A percentile compares a stretch with the other conserved stretches of the same genome.
Conservation (phyloP, 2,888 invertebrate species). For the Calliopum simillimum region DNA sequence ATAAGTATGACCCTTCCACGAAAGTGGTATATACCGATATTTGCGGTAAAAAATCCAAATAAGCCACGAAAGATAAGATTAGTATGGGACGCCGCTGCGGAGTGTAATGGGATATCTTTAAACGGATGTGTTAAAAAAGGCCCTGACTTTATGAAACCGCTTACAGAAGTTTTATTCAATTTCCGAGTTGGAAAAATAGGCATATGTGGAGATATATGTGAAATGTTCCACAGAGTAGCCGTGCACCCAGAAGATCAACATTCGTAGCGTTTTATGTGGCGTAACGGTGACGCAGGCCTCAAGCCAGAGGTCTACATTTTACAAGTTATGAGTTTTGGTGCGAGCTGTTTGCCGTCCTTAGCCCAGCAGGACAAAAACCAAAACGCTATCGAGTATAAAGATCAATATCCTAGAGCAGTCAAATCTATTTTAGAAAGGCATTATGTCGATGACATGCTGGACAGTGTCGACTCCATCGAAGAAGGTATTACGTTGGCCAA, state of each 20-base stretch:
- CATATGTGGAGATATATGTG: constrained; percentile 51
- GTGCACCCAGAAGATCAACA: constrained; percentile 51
- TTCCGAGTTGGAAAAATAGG: constrained; percentile 58
- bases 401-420: constrained; percentile 40
- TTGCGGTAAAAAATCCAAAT: constrained; percentile 47
- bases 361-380: constrained; percentile 48
- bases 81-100: constrained; percentile 56
- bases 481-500: constrained; percentile 41
- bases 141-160: constrained; percentile 54
- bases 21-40: constrained; percentile 53
- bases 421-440: constrained; percentile 41
- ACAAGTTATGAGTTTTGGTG: constrained; percentile 49
- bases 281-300: constrained; percentile 34
- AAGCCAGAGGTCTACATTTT: constrained; percentile 44
- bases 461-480: constrained; percentile 46
- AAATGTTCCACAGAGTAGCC: constrained; percentile 52
- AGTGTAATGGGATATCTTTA: constrained; percentile 47
- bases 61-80: constrained; percentile 51
- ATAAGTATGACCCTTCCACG: constrained; percentile 3
- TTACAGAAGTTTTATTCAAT: constrained; percentile 58
- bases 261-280: constrained; percentile 56
- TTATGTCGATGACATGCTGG: constrained; percentile 53
- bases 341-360: constrained; percentile 46
- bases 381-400: constrained; percentile 40
- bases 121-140: constrained; percentile 54